Percentiles rank a stretch among this genome's conserved stretches.
phyloP scores from a whole-genome alignment of 2,888 invertebrate species.

The Rhabditophanes sp. region DNA sequence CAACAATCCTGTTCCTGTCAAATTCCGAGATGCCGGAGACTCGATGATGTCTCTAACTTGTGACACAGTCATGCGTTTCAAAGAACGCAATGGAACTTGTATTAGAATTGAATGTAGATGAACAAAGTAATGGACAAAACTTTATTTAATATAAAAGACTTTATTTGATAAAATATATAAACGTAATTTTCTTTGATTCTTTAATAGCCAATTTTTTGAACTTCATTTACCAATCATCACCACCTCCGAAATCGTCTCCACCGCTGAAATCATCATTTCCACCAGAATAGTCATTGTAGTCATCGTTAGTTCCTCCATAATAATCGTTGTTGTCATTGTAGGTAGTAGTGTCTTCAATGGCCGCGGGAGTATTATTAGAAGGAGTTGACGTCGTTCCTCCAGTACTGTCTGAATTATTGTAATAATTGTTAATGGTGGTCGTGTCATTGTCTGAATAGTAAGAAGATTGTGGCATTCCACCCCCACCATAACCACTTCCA shows the following conservation, averaged over 20 bases:
- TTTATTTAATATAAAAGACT: too few relatives aligned
- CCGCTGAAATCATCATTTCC: slow-evolving; percentile 9
- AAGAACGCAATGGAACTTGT: too few relatives aligned
- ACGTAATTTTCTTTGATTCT: too few relatives aligned
- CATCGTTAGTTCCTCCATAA: slow-evolving; percentile 11
- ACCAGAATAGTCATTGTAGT: slow-evolving; percentile 11
- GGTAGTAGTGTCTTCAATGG: slow-evolving; percentile 2
- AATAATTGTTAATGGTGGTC: slow-evolving; percentile 27
- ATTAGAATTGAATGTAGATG: too few relatives aligned
- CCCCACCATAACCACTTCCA: slow-evolving; percentile 17
- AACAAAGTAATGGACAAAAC: too few relatives aligned
- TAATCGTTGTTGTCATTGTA: slow-evolving; percentile 6
- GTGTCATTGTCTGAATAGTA: slow-evolving; percentile 31
- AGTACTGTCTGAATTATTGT: slow-evolving; percentile 12
- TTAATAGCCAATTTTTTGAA: too few relatives aligned
- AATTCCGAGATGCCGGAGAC: too few relatives aligned
- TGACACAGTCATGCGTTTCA: too few relatives aligned
- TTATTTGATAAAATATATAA: too few relatives aligned
- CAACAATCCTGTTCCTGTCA: too few relatives aligned
- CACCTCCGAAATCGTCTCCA: slow-evolving; percentile 13
- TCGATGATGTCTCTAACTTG: too few relatives aligned
- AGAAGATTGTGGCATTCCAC: slow-evolving; percentile 10
- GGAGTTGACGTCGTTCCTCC: slow-evolving; percentile 5
- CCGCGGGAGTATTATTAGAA: slow-evolving; percentile 4
- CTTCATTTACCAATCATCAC: too few relatives aligned